A percentile compares a stretch with the other conserved stretches of the same genome.
Evolutionary conservation across 2,888 invertebrate species (phyloP).

Genomic region (Rotaria magnacalcarata): DNA sequence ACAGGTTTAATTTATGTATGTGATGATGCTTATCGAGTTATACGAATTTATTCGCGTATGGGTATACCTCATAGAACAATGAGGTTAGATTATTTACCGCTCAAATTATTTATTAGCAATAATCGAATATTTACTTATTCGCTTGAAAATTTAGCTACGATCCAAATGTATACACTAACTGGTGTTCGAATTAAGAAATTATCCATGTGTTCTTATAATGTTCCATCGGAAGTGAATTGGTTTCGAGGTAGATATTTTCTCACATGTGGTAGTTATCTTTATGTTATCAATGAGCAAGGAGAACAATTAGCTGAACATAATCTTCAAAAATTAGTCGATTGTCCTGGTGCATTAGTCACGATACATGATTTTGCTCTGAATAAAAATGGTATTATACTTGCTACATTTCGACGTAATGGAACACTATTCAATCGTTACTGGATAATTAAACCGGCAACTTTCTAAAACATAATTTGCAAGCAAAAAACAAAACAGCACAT

Average conservation of each 20-base stretch:
- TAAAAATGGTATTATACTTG: background rate
- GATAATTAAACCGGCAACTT: background rate
- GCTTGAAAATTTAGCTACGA: background rate
- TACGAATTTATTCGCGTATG: background rate
- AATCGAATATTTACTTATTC: constrained; percentile 21
- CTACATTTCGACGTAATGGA: background rate
- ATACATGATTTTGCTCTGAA: constrained; percentile 17
- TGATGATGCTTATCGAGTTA: background rate
- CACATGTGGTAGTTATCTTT: background rate
- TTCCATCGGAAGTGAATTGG: background rate
- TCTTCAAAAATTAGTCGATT: background rate
- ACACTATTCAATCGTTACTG: constrained; percentile 20
- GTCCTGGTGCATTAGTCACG: too few relatives aligned
- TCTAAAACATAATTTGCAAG: background rate
- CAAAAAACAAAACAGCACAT: background rate
- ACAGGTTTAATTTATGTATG: constrained; percentile 22
- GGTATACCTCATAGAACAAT: background rate
- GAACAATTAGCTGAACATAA: background rate
- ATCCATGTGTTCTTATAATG: background rate
- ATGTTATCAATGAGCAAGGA: background rate
- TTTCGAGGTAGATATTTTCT: constrained; percentile 19
- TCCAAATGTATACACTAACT: background rate
- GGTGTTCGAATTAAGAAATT: background rate
- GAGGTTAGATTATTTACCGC: constrained; percentile 23
- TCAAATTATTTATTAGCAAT: constrained; percentile 10